Base-by-base conservation (phyloP, 2,888 invertebrate species). In the Xestobium rufovillosum region DNA sequence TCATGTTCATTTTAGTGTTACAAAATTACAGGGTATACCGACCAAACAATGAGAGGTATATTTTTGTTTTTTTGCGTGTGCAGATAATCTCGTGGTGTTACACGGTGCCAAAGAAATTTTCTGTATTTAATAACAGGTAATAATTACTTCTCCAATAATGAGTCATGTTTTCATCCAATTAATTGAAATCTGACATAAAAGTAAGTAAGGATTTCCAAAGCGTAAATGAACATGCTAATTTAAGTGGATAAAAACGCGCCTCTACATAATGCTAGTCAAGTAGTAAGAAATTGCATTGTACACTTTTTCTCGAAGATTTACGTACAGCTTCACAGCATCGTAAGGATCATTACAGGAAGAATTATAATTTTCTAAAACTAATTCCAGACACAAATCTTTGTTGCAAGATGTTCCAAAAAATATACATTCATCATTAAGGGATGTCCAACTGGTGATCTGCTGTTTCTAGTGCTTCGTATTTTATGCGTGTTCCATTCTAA, bases 401-500 rank as follows among this genome's bases (percentile, higher is more conserved):
- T 19, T 19, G n/a, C 23, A 19, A 19, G 23, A 19, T 19, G 23
- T 19, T 19, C 23, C 23, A 19, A 19, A 8, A 19, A 19, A 19
- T 19, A 19, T n/a, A 19, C 23, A 19, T 19, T 19, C 23, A 8
- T 19, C 23, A n/a, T 19, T 19, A 19, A 19, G n/a, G 23, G 23
- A 19, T n/a, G 23, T 19, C 23, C 23, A 19, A 19, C 23, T 19
- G 23, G 23, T 19, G 23, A 19, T 19, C 23, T 19, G 23, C 23
- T 19, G 23, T 19, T 19, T 19, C 23, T 19, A n/a, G 23, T 19
- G 23, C 23, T 19, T 19, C 23, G 23, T 19, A 19, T 19, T 19
- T 6, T 19, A 19, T 19, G 23, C 23, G 23, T 19, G 23, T 19
- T 19, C 23, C n/a, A 19, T 19, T 19, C 23, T 19, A 19, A 19